phyloP scores from a whole-genome alignment of 2,888 invertebrate species.

The Diarsia dahlii region DNA sequence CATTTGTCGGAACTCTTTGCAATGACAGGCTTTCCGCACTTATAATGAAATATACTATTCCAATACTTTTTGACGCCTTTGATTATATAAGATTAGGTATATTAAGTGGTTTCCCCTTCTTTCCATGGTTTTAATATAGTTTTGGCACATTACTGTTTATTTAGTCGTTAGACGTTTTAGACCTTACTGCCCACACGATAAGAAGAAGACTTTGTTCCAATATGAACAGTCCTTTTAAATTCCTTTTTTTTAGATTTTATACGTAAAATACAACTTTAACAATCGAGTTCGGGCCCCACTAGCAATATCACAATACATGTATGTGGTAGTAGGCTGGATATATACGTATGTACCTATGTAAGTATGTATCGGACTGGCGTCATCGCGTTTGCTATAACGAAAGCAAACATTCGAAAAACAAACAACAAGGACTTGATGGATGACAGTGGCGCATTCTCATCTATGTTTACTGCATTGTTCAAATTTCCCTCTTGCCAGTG shows the following conservation, averaged over 20 bases:
- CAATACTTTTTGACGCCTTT: neutral
- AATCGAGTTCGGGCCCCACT: neutral
- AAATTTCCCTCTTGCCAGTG: conserved; percentile 84
- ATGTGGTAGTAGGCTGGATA: conserved; percentile 11
- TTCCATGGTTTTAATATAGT: neutral
- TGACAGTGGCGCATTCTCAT: conserved; percentile 75
- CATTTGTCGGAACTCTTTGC: too few species aligned
- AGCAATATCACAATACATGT: neutral
- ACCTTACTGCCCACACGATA: too few species aligned
- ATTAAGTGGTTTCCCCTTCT: neutral
- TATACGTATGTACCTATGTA: neutral
- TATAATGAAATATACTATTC: too few species aligned
- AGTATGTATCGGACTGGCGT: conserved; percentile 4
- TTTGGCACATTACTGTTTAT: neutral
- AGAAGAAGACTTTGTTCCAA: neutral
- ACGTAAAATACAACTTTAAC: neutral
- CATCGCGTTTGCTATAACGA: conserved; percentile 44
- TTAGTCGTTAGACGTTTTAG: neutral
- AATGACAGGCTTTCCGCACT: too few species aligned
- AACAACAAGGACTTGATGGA: conserved; percentile 64
- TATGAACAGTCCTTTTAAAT: neutral
- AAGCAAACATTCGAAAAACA: conserved; percentile 67
- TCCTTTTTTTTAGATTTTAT: neutral
- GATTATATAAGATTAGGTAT: too few species aligned
- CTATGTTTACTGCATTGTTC: conserved; percentile 83